Conservation (phyloP, 2,888 invertebrate genomes). For the Diplolepis rosae region DNA sequence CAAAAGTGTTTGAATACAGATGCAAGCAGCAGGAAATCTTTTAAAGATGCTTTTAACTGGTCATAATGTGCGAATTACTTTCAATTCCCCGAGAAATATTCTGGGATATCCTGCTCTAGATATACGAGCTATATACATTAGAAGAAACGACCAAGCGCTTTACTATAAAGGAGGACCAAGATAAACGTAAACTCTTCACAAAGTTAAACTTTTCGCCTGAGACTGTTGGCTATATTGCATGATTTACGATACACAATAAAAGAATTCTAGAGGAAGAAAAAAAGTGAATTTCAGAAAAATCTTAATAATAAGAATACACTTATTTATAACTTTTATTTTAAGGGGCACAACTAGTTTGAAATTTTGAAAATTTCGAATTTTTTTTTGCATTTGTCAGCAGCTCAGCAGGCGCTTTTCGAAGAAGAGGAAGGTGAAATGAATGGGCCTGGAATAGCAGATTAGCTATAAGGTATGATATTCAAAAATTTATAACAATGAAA, state of each 20-base stretch:
- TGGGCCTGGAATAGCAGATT: too few relatives aligned
- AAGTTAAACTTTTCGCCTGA: constrained; percentile 49
- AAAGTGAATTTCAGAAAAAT: background rate
- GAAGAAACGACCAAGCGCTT: constrained; percentile 40
- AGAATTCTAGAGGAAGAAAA: constrained; percentile 4
- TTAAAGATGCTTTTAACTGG: constrained; percentile 6
- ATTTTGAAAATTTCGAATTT: too few relatives aligned
- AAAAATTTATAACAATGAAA: too few relatives aligned
- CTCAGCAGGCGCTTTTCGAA: too few relatives aligned
- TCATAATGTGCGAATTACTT: constrained; percentile 20
- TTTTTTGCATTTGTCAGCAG: too few relatives aligned
- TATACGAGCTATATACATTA: constrained; percentile 5
- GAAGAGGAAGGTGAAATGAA: too few relatives aligned
- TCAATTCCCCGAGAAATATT: constrained; percentile 16
- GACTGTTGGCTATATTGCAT: constrained; percentile 38
- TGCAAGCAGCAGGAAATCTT: background rate
- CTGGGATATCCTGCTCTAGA: background rate
- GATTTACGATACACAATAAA: constrained; percentile 25
- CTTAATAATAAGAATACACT: background rate
- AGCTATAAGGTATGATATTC: too few relatives aligned
- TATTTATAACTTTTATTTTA: background rate
- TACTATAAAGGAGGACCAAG: constrained; percentile 48
- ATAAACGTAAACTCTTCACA: constrained; percentile 54
- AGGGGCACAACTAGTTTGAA: too few relatives aligned
- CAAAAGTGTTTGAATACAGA: background rate